Conservation (phyloP, 2,888 invertebrate genomes). For the Agonopterix heracliana region DNA sequence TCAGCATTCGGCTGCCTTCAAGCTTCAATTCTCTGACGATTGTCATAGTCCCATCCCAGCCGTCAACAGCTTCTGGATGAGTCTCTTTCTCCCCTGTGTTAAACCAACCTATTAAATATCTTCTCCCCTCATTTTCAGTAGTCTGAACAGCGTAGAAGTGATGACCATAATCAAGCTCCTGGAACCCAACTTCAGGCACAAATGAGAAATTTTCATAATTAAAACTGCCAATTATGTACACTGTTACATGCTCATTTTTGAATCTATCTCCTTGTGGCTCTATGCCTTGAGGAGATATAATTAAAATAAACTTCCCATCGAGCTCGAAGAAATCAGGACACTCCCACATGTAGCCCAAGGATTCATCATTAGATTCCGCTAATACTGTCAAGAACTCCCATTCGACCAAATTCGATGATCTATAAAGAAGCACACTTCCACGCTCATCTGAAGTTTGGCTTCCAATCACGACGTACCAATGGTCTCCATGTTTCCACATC, state of each 20-base stretch:
- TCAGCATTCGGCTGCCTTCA: slow-evolving; percentile 41
- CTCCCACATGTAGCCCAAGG: slow-evolving; percentile 69
- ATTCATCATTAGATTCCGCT: slow-evolving; percentile 51
- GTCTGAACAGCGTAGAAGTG: slow-evolving; percentile 70
- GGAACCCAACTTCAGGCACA: slow-evolving; percentile 45
- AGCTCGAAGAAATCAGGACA: slow-evolving; percentile 72
- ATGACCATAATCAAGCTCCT: slow-evolving; percentile 64
- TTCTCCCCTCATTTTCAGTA: slow-evolving; percentile 44
- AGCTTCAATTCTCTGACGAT: slow-evolving; percentile 52
- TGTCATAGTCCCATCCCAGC: slow-evolving; percentile 66
- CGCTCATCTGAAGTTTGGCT: slow-evolving; percentile 47
- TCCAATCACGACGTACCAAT: slow-evolving; percentile 62
- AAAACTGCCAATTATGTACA: slow-evolving; percentile 63
- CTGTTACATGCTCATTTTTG: slow-evolving; percentile 54
- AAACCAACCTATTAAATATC: slow-evolving; percentile 60
- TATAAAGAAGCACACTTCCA: slow-evolving; percentile 57
- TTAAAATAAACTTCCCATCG: slow-evolving; percentile 52
- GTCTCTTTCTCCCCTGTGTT: slow-evolving; percentile 64
- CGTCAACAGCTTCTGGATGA: slow-evolving; percentile 53
- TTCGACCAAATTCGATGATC: slow-evolving; percentile 48
- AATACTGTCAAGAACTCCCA: slow-evolving; percentile 58
- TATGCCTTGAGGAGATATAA: slow-evolving; percentile 66
- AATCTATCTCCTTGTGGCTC: slow-evolving; percentile 54
- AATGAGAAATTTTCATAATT: slow-evolving; percentile 57
- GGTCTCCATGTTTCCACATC: slow-evolving; percentile 53